Conservation (phyloP, 53 echinoderm and acorn worm genomes). For the Hippasteria phrygiana region DNA sequence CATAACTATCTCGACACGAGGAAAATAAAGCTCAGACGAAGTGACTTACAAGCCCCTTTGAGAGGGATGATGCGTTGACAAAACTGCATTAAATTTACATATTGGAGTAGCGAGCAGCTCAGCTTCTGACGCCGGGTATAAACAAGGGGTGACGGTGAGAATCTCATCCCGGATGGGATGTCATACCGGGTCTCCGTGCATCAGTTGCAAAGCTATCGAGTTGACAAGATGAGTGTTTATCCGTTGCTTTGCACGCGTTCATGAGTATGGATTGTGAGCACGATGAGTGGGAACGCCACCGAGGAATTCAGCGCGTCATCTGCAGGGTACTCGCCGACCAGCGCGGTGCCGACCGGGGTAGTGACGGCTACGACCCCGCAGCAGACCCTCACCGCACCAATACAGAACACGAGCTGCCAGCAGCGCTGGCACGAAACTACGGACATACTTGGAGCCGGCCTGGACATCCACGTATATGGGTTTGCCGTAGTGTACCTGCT, state of each 20-base stretch:
- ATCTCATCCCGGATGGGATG: neutral
- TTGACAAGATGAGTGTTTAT: neutral
- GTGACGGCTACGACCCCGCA: neutral
- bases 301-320: neutral
- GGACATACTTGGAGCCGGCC: conserved; percentile 16
- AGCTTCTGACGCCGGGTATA: neutral
- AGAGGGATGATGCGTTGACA: neutral
- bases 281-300: neutral
- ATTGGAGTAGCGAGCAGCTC: neutral
- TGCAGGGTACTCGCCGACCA: neutral
- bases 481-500: conserved; percentile 62
- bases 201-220: neutral
- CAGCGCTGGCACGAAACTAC: neutral
- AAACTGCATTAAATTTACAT: neutral
- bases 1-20: neutral
- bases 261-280: neutral
- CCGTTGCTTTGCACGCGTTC: neutral
- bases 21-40: neutral
- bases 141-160: neutral
- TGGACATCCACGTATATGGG: conserved; percentile 77
- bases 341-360: neutral
- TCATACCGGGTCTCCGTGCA: neutral
- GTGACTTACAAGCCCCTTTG: neutral
- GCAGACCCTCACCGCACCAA: neutral
- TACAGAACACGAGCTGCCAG: neutral